phyloP scores from a whole-genome alignment of 53 echinoderm and acorn worm genomes.

The Hippasteria phrygiana region DNA sequence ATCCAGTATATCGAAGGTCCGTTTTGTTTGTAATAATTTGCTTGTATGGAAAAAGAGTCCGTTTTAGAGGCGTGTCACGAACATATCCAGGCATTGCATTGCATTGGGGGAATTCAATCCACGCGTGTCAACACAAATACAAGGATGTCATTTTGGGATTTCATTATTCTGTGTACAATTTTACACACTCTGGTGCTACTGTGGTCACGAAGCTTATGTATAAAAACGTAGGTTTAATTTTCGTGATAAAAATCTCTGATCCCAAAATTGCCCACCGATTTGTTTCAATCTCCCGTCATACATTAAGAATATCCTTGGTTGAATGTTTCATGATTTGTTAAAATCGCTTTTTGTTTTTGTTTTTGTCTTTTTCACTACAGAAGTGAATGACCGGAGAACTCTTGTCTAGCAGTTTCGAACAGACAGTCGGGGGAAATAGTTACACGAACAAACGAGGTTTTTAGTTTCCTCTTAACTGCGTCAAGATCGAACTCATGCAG shows the following conservation, averaged over 20 bases:
- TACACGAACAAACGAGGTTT: neutral
- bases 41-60: neutral
- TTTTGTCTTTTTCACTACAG: neutral
- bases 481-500: neutral
- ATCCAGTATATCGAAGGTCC: neutral
- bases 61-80: neutral
- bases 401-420: neutral
- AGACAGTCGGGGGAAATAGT: too few species aligned
- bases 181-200: neutral
- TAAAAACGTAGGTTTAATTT: too few species aligned
- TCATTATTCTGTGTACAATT: neutral
- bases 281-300: too few species aligned
- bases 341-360: neutral
- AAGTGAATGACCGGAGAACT: neutral
- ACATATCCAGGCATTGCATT: neutral
- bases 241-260: too few species aligned
- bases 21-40: neutral
- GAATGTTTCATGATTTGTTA: neutral
- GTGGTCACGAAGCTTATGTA: too few species aligned
- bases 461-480: neutral
- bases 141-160: neutral
- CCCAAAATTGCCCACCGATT: too few species aligned
- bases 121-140: constrained; percentile 10
- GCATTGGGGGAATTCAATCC: neutral
- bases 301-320: too few species aligned